Base-by-base conservation (phyloP, 1,140 invertebrate genomes). In the Andrena cerasifolii region DNA sequence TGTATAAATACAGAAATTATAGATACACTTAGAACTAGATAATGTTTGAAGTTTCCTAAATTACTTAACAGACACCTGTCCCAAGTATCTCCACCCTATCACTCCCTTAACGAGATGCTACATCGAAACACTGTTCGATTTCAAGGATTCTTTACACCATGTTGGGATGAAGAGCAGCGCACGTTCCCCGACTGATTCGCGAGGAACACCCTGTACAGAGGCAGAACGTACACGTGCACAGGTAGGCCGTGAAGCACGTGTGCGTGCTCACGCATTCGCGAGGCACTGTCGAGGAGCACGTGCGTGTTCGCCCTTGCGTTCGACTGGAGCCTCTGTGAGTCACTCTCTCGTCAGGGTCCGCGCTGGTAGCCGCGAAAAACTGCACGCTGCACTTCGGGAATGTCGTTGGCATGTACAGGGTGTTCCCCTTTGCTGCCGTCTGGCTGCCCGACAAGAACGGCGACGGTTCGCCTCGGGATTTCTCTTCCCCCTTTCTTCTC, bases 361-460 rank as follows among this genome's bases (percentile, higher is more conserved):
- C 82, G 21, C 79, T 77, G 61, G 73, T 81, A 87, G 86, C 84
- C 73, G 90, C 86, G 90, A 91, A 91, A 91, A 91, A 91, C 87
- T 90, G 80, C 87, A 70, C 80, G 82, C 83, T 82, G 85, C 81
- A 84, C 89, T 88, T 89, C 80, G 89, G 88, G 90, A 91, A 91
- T 91, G 90, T 87, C 89, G 90, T 89, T 87, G 90, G 85, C 87
- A 87, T 89, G 89, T 89, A 86, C 62, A 75, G 84, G 79, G 72
- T 84, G 73, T 78, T 84, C 79, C 75, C 79, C 80, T 87, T 86
- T 78, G 65, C 58, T 77, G 79, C 65, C 78, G 75, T 80, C 81
- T 78, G 78, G 63, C 66, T 65, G 68, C 54, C 78, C 86, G 79
- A 79, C 86, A 88, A 89, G 87, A 89, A 89, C 80, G 74, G 58